phyloP scores from a whole-genome alignment of 2,113 vertebrate genomes.

The Tapirus terrestris region DNA sequence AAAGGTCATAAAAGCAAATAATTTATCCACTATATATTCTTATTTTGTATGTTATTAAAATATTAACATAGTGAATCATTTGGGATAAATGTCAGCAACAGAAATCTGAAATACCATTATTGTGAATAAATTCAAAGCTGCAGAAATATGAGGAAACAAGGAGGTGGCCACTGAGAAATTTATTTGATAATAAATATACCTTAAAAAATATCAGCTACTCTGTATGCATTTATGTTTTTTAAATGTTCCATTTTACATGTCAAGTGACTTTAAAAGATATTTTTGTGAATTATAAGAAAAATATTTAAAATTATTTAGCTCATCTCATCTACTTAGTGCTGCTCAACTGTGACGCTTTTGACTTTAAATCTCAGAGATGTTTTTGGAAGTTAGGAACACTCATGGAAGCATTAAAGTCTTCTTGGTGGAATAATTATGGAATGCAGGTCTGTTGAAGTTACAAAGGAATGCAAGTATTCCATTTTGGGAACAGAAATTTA shows the following conservation, averaged over 20 bases:
- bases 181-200: constrained; percentile 42
- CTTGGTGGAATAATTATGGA: constrained; percentile 63
- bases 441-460: constrained; percentile 57
- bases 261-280: constrained; percentile 32
- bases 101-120: constrained; percentile 80
- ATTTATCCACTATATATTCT: constrained; percentile 84
- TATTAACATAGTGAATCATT: constrained; percentile 82
- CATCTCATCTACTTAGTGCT: neutral
- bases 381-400: constrained; percentile 40
- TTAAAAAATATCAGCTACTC: neutral
- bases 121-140: constrained; percentile 78
- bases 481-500: constrained; percentile 78
- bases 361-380: constrained; percentile 64
- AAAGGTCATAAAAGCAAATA: constrained; percentile 86
- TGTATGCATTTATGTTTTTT: constrained; percentile 57
- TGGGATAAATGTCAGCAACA: constrained; percentile 82
- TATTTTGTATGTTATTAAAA: constrained; percentile 85
- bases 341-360: neutral
- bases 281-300: constrained; percentile 58
- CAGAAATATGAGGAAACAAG: constrained; percentile 66
- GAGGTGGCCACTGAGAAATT: constrained; percentile 67
- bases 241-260: constrained; percentile 39
- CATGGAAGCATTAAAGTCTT: constrained; percentile 59
- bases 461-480: constrained; percentile 56
- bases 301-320: constrained; percentile 12